These are phyloP conservation scores for Saiga tatarica DNA, from an alignment of 2,113 vertebrate species.

Conservation along the genomic window DNA sequence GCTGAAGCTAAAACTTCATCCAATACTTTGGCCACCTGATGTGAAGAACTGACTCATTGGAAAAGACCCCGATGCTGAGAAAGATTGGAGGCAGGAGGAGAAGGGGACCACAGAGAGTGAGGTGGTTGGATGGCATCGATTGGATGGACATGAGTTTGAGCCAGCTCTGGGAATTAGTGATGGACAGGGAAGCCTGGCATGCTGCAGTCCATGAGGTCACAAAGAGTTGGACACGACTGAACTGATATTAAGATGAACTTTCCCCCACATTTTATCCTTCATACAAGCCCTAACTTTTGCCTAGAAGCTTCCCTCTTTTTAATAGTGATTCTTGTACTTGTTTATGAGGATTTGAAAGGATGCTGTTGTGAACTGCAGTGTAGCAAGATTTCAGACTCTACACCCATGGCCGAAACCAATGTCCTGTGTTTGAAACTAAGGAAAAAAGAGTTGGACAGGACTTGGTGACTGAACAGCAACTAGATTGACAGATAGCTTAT, in stretches of 20 bases:
- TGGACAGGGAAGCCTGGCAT: not conserved
- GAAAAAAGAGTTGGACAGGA: slow-evolving; percentile 15
- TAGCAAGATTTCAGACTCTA: slow-evolving; percentile 54
- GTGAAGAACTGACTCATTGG: not conserved
- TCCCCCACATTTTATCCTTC: not conserved
- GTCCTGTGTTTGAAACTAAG: slow-evolving; percentile 74
- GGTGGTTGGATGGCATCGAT: not conserved
- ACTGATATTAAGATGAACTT: not conserved
- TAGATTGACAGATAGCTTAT: not conserved
- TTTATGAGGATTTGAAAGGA: not conserved
- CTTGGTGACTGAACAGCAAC: not conserved
- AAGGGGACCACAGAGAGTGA: not conserved
- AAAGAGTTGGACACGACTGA: not conserved
- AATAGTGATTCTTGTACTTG: not conserved
- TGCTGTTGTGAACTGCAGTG: slow-evolving; percentile 56
- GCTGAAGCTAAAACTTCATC: not conserved
- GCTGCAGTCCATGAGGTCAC: not conserved
- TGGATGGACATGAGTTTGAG: not conserved
- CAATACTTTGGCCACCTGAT: not conserved
- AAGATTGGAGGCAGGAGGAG: not conserved
- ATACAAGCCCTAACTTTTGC: not conserved
- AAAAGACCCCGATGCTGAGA: not conserved
- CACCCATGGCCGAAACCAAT: slow-evolving; percentile 57
- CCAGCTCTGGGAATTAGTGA: not conserved
- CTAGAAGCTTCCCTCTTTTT: not conserved